Conservation (phyloP, 2,797 vertebrate species). For the Novumbra hubbsi region DNA sequence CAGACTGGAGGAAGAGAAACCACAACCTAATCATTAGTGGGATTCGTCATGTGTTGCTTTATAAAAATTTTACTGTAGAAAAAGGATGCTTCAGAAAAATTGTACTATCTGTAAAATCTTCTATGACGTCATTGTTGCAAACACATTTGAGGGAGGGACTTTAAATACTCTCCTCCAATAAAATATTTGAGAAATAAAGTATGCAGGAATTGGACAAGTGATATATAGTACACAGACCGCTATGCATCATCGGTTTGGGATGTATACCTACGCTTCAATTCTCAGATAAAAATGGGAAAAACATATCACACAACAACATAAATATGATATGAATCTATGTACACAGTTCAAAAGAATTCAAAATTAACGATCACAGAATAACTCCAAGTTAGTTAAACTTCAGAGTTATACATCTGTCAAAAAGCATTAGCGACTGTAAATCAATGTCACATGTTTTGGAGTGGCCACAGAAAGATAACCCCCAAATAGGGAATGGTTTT, state of each 20-base stretch:
- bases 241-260: background rate
- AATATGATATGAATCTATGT: background rate
- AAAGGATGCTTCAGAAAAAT: background rate
- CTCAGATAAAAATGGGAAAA: background rate
- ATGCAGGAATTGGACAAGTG: background rate
- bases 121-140: background rate
- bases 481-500: too few species aligned
- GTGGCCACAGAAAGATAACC: too few species aligned
- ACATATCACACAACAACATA: background rate
- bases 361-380: too few species aligned
- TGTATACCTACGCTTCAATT: background rate
- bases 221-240: background rate
- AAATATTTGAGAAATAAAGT: background rate
- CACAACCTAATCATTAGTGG: background rate
- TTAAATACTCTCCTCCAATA: background rate
- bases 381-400: too few species aligned
- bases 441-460: too few species aligned
- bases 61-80: background rate
- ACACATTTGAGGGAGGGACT: background rate
- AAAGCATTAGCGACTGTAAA: too few species aligned
- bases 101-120: background rate
- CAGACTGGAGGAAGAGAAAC: constrained; percentile 59
- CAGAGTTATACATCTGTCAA: too few species aligned
- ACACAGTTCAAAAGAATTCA: too few species aligned
- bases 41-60: background rate